Base-by-base conservation (phyloP, 1,140 invertebrate species). In the Procambarus virginalis region DNA sequence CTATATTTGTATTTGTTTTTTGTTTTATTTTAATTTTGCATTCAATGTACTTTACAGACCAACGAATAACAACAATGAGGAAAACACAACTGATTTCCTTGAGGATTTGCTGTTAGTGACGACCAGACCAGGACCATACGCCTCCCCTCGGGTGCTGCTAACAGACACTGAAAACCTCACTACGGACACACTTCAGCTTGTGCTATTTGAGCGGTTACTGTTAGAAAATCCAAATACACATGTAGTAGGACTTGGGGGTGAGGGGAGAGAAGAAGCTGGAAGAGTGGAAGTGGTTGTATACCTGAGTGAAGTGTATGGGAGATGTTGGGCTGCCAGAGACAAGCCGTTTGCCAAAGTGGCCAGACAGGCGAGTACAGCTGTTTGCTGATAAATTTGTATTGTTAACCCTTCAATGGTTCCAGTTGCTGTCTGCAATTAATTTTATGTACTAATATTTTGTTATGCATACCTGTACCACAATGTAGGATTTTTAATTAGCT, bases 281-380 rank as follows among this genome's bases (percentile, higher is more conserved):
- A 73, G 73, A 55, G n/a, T 10, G 10, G 79, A 89, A 51, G 86
- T 89, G 9, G 46, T 89, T 14, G 80, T 89, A 55, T 89, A 89
- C 60, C 80, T 89, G 20, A 60, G 68, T 76, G 86, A 89, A 55
- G 79, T 89, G 46, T 89, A 76, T 48, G 9, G 45, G 3, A 76
- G 86, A 60, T 89, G 86, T 55, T 89, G 64, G 48, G 80, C 86
- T 46, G 79, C 55, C 10, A 20, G 86, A 60, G 80, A 83, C 64
- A 89, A 46, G 12, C 79, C 79, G 2, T 46, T 73, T 4, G 45
- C 70, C 9, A 17, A 76, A 76, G 48, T 89, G 3, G 70, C 70
- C 46, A 75, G 58, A 60, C 68, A 89, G 86, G 86, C 83, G 14
- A 12, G 84, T 58, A 55, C 51, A 9, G 1, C 51, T 4, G 8